Percentiles rank a stretch among this genome's conserved stretches.
phyloP scores from a whole-genome alignment of 2,797 vertebrate genomes.

The Menidia menidia region DNA sequence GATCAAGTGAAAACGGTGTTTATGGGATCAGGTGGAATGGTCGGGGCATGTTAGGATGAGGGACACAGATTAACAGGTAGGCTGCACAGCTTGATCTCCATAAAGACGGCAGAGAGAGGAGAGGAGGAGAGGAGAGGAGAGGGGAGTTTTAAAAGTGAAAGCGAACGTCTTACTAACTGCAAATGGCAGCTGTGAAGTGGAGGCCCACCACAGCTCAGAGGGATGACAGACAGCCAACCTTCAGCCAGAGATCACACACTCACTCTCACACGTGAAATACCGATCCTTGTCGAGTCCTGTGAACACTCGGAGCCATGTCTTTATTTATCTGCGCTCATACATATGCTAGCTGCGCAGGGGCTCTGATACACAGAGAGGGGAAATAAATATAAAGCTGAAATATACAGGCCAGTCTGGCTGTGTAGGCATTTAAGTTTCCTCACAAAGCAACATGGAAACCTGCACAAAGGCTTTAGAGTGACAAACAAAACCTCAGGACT shows the following conservation, averaged over 20 bases:
- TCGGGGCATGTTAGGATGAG: conserved; percentile 35
- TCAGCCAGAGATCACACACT: conserved; percentile 53
- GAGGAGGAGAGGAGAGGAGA: conserved; percentile 18
- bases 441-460: no score
- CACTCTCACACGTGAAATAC: conserved; percentile 45
- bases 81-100: conserved; percentile 36
- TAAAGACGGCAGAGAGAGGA: conserved; percentile 16
- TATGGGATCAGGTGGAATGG: conserved; percentile 65
- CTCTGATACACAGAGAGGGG: not conserved
- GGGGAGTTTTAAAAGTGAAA: conserved; percentile 22
- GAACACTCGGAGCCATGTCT: conserved; percentile 27
- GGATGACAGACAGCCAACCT: conserved; percentile 55
- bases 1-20: conserved; percentile 62
- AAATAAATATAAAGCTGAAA: not conserved
- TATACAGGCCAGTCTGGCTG: not conserved
- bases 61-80: conserved; percentile 54
- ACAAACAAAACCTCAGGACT: no score
- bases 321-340: conserved; percentile 22
- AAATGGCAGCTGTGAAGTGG: conserved; percentile 31
- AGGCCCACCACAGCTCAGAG: conserved; percentile 20
- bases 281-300: conserved; percentile 38
- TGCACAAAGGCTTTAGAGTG: no score
- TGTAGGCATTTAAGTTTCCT: not conserved
- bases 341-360: not conserved
- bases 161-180: conserved; percentile 12